Percentiles rank a stretch among this genome's conserved stretches.
phyloP scores from a whole-genome alignment of 2,113 vertebrate genomes.

The Caretta caretta region DNA sequence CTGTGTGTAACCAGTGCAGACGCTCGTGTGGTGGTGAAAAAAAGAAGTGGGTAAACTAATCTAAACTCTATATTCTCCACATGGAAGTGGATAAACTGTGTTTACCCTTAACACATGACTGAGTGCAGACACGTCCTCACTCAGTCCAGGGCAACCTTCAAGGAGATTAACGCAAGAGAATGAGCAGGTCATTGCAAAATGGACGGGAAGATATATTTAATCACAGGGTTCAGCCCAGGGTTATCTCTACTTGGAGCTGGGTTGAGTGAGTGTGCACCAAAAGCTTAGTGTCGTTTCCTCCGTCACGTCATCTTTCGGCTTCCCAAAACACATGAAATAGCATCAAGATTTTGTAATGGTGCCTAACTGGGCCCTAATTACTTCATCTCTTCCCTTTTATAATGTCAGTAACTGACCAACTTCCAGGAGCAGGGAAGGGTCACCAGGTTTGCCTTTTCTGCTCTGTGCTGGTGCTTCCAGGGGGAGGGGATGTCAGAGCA shows the following conservation, averaged over 20 bases:
- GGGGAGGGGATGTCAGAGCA: background rate
- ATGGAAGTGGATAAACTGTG: background rate
- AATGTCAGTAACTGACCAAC: background rate
- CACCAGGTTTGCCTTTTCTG: background rate
- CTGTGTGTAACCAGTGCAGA: background rate
- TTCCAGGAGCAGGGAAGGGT: background rate
- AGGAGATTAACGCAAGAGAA: background rate
- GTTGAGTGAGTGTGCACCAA: background rate
- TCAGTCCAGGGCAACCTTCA: background rate
- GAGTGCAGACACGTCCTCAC: background rate
- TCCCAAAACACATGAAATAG: background rate
- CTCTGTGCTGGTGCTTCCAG: background rate
- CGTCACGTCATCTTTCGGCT: background rate
- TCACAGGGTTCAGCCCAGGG: background rate
- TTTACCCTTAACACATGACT: no score
- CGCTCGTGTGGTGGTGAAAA: background rate
- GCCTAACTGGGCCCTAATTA: background rate
- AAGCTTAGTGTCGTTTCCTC: background rate
- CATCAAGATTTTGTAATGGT: background rate
- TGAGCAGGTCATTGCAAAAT: conserved; percentile 31
- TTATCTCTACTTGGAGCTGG: background rate
- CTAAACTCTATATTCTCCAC: background rate
- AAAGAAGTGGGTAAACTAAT: background rate
- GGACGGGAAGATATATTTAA: background rate
- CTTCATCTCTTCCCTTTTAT: background rate